Evolutionary conservation across 1,140 invertebrate genomes (phyloP).

Genomic region (Temnothorax nylanderi): DNA sequence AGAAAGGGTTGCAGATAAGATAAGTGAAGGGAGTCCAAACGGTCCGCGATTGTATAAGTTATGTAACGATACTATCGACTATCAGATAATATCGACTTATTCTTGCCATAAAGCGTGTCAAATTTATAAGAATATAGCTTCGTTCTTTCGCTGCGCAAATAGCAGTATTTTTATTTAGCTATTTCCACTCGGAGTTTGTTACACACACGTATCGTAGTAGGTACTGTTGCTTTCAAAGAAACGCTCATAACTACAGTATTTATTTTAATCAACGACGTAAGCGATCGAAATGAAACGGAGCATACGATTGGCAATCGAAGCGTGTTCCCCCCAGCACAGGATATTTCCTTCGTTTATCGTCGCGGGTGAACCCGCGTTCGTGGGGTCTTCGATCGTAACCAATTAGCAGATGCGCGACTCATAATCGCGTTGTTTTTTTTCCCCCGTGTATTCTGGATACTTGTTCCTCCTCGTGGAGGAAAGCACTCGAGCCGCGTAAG

Average conservation of each 20-base stretch:
- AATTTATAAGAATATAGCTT: conserved; percentile 13
- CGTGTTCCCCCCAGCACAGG: no score
- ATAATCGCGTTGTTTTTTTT: conserved; percentile 30
- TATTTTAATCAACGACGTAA: not conserved
- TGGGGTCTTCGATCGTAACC: not conserved
- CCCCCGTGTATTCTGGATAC: conserved; percentile 12
- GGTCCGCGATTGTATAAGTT: not conserved
- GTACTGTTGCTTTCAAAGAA: not conserved
- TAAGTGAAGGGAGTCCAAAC: not conserved
- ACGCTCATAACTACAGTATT: not conserved
- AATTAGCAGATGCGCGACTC: conserved; percentile 23
- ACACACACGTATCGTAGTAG: not conserved
- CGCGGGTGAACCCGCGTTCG: not conserved
- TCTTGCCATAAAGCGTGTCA: not conserved
- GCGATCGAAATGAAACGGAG: not conserved
- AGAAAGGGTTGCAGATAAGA: not conserved
- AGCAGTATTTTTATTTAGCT: not conserved
- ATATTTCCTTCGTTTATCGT: not conserved
- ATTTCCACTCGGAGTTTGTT: not conserved
- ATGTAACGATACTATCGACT: not conserved
- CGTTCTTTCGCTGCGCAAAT: not conserved
- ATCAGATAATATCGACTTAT: not conserved
- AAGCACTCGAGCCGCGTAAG: conserved; percentile 28
- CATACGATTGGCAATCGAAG: not conserved
- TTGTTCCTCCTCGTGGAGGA: conserved; percentile 18